phyloP scores from a whole-genome alignment of 2,113 vertebrate genomes.

The Okapia johnstoni region DNA sequence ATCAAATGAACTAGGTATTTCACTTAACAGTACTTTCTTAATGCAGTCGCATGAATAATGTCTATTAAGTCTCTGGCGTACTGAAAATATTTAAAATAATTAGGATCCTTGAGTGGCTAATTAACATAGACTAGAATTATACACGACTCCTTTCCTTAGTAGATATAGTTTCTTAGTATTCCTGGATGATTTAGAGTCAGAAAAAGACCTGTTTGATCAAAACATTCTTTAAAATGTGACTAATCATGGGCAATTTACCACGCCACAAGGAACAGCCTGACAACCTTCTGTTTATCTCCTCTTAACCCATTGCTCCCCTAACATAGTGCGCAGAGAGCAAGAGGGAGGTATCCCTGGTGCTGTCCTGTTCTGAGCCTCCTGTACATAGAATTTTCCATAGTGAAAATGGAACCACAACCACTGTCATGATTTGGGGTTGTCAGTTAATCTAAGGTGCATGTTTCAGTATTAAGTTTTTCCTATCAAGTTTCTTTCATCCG shows the following conservation, averaged over 20 bases:
- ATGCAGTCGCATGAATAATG: background rate
- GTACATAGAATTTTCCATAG: background rate
- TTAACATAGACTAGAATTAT: background rate
- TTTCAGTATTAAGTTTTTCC: background rate
- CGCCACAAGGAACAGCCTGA: no score
- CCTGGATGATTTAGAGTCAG: background rate
- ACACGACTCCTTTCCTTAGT: background rate
- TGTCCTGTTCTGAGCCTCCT: background rate
- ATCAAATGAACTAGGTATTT: background rate
- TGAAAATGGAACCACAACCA: background rate
- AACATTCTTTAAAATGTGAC: background rate
- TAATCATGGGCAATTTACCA: background rate
- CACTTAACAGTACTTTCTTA: background rate
- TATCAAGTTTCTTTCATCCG: background rate
- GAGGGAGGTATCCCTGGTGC: no score
- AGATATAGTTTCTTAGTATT: background rate
- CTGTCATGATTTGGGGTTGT: background rate
- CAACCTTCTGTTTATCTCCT: no score
- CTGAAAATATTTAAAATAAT: background rate
- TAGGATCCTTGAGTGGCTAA: background rate
- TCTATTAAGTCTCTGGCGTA: background rate
- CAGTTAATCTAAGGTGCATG: no score
- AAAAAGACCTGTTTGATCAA: background rate
- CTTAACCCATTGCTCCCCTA: no score
- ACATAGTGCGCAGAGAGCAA: rapidly evolving